These are phyloP conservation scores for Potamarius usumacintae DNA, from an alignment of 2,113 vertebrate genomes.

Conservation along the genomic window DNA sequence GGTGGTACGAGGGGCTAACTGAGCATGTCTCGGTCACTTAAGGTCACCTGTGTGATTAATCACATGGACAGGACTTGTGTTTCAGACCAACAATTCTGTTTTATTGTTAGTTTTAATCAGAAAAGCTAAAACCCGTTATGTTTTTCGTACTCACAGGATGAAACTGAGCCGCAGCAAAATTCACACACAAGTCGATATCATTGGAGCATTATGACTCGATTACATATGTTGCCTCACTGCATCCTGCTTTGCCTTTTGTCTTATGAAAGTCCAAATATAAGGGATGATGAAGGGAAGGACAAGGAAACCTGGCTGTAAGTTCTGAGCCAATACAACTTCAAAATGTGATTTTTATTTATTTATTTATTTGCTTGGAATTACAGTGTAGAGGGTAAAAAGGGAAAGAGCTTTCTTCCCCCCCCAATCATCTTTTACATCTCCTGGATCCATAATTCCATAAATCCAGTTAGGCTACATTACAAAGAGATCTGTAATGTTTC, in stretches of 20 bases:
- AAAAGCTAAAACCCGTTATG: neutral
- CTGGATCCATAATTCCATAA: slow-evolving; percentile 16
- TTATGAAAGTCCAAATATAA: neutral
- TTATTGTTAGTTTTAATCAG: neutral
- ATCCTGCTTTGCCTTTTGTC: neutral
- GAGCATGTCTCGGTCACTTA: neutral
- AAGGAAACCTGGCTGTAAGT: neutral
- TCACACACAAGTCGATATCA: neutral
- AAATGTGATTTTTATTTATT: neutral
- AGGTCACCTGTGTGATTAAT: neutral
- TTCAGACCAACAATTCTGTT: neutral
- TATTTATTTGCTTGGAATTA: neutral
- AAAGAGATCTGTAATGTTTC: slow-evolving; percentile 20
- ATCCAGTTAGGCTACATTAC: slow-evolving; percentile 27
- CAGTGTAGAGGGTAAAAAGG: neutral
- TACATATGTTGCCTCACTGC: neutral
- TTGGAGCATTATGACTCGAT: neutral
- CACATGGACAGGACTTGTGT: neutral
- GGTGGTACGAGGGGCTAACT: too few species aligned
- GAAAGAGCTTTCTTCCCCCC: neutral
- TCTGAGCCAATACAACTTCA: neutral
- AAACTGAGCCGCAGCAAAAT: neutral
- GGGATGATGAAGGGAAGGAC: neutral
- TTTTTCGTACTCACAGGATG: neutral
- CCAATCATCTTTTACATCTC: slow-evolving; percentile 1